Evolutionary conservation across 2,888 invertebrate genomes (phyloP).

Genomic region (Bimastos eiseni): DNA sequence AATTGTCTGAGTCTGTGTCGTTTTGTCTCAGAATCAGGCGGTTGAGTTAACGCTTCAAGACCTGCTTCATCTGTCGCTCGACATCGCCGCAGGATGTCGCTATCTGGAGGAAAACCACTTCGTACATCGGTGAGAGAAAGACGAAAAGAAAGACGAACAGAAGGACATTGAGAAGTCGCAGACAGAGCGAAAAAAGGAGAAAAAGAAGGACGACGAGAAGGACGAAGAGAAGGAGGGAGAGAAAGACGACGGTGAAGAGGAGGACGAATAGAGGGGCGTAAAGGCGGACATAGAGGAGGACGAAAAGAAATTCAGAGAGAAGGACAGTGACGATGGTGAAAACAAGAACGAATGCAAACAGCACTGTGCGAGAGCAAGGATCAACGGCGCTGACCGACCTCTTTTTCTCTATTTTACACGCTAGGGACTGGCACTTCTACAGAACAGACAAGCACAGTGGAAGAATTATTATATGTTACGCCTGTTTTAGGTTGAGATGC

Average conservation of each 20-base stretch:
- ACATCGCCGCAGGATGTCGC: constrained; percentile 90
- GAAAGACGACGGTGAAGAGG: background rate
- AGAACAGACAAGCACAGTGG: too few species aligned
- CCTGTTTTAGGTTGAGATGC: too few species aligned
- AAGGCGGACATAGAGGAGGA: background rate
- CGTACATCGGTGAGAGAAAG: constrained; percentile 71
- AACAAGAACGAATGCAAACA: background rate
- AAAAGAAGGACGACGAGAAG: background rate
- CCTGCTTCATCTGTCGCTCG: constrained; percentile 81
- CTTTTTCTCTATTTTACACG: too few species aligned
- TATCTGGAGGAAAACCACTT: constrained; percentile 93
- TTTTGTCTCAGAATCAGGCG: constrained; percentile 44
- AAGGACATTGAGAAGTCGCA: background rate
- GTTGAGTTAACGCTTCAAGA: constrained; percentile 61
- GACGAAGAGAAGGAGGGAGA: background rate
- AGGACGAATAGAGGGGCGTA: background rate
- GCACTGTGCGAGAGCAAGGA: too few species aligned
- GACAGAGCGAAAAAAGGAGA: background rate
- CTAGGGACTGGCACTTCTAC: too few species aligned
- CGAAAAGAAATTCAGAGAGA: background rate
- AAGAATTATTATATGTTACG: too few species aligned
- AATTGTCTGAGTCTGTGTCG: background rate
- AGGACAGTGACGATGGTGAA: background rate
- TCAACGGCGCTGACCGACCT: too few species aligned
- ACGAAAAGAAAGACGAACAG: background rate